A percentile compares a stretch with the other conserved stretches of the same genome.
phyloP scores from a whole-genome alignment of 2,888 invertebrate genomes.

The Standfussiana lucernea region DNA sequence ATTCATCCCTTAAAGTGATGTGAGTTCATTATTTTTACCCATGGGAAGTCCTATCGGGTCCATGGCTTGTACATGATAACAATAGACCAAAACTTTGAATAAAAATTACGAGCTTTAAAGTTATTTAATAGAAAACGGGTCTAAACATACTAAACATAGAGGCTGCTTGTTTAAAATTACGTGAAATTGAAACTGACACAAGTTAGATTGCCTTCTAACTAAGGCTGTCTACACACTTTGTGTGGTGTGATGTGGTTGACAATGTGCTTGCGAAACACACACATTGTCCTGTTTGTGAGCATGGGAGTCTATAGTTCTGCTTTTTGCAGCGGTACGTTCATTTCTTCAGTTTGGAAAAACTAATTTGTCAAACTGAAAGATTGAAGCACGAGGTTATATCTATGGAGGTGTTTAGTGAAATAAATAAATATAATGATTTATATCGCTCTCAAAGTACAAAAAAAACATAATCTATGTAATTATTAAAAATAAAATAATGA shows the following conservation, averaged over 20 bases:
- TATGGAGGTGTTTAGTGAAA: neutral
- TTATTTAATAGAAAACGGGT: neutral
- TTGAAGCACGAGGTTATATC: neutral
- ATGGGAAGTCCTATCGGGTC: neutral
- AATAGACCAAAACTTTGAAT: neutral
- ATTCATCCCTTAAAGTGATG: neutral
- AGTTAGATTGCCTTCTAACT: slow-evolving; percentile 35
- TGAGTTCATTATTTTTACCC: neutral
- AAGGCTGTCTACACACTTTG: slow-evolving; percentile 1
- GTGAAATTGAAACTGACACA: slow-evolving; percentile 20
- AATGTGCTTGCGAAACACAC: neutral
- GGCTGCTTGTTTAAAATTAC: slow-evolving; percentile 3
- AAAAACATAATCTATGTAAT: too few species aligned
- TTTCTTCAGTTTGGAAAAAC: neutral
- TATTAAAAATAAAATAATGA: too few species aligned
- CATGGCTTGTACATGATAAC: neutral
- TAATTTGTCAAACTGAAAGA: neutral
- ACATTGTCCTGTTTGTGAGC: neutral
- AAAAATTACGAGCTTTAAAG: neutral
- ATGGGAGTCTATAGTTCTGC: neutral
- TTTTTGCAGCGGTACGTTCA: neutral
- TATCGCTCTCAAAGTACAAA: too few species aligned
- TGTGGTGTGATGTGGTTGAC: neutral
- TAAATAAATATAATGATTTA: too few species aligned
- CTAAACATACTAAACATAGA: neutral